These are phyloP conservation scores for Amphipoea oculea DNA, from an alignment of 2,888 invertebrate genomes.

Conservation along the genomic window DNA sequence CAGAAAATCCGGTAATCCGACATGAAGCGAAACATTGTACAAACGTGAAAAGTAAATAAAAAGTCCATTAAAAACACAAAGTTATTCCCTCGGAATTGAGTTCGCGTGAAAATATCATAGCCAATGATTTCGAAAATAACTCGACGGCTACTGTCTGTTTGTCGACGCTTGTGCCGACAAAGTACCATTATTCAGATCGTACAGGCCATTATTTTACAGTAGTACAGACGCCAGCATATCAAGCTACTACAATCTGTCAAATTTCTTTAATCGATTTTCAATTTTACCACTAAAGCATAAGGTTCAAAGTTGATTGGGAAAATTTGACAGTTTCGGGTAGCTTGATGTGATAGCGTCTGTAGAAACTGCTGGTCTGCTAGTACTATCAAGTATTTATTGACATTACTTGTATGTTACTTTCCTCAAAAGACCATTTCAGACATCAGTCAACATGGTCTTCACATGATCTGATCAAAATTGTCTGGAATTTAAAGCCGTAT, in stretches of 20 bases:
- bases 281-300: too few relatives aligned
- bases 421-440: not conserved
- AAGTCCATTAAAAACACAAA: slow-evolving; percentile 31
- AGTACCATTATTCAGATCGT: not conserved
- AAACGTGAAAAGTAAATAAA: slow-evolving; percentile 31
- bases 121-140: slow-evolving; percentile 38
- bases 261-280: too few relatives aligned
- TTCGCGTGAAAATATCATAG: slow-evolving; percentile 22
- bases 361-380: not conserved
- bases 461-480: not conserved
- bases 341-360: too few relatives aligned
- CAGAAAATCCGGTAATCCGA: not conserved
- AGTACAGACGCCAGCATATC: too few relatives aligned
- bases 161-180: not conserved
- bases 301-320: too few relatives aligned
- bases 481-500: too few relatives aligned
- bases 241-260: too few relatives aligned
- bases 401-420: not conserved
- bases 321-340: too few relatives aligned
- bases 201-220: not conserved
- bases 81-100: slow-evolving; percentile 32
- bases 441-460: not conserved
- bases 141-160: slow-evolving; percentile 13
- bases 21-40: not conserved
- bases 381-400: not conserved